Evolutionary conservation across 2,113 vertebrate genomes (phyloP), one percentile per base, ranked within the genome.

Genomic region (Lamprologus ornatipinnis): DNA sequence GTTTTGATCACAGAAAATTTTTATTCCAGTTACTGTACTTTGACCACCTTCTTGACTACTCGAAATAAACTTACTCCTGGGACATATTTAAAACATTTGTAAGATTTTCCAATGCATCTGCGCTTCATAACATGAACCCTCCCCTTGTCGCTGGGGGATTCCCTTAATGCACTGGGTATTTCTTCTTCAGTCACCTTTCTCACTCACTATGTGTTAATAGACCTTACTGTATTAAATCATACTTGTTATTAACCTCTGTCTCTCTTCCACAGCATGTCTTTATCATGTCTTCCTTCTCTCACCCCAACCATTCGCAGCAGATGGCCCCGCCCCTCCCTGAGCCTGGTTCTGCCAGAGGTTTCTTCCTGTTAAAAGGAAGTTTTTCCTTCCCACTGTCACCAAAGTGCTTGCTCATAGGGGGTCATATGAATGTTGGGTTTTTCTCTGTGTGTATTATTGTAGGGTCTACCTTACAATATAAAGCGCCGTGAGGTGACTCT

Each of bases 271-370:
- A 31, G 55, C 26, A 31, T 31, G 3, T 17, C 14, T 58, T 58
- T 4, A 31, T 58, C 55, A 0, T 0, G 55, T 58, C 26, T 58
- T 17, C 55, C 55, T 58, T 17, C 55, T 9, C 14, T 31, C 3
- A 4, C 26, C 26, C 55, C 13, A 58, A 58, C 26, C 7, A 0
- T 0, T 28, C 7, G 0, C 13, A 58, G 55, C 55, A 28, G 55
- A 58, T 58, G 55, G 13, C 55, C 23, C 55, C 55, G 4, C 55
- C 55, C 55, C 55, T 58, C 23, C 13, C 55, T 58, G 23, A 28
- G 13, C 55, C 55, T 28, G 23, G 1, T 15, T 57, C 55, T 57
- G 13, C 0, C 0, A 0, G 55, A 9, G 26, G 13, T 58, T 58
- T 58, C 0, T 58, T 58, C 55, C 55, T 58, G 2, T 58, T 58